Evolutionary conservation across 2,888 invertebrate species (phyloP).

Genomic region (Meteorus cinctellus): DNA sequence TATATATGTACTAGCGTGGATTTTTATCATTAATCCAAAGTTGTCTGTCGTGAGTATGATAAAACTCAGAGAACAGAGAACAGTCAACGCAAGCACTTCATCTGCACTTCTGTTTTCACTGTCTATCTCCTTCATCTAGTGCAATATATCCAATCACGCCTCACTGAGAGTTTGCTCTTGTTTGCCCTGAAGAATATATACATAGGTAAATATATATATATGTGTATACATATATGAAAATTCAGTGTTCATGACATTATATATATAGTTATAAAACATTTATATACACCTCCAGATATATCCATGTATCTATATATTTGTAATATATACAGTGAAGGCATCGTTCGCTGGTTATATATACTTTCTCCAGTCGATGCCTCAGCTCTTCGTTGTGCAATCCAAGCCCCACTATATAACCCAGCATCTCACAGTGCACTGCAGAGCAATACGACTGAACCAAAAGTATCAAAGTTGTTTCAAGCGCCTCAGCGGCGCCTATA

Average conservation of each 20-base stretch:
- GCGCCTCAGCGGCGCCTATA: constrained; percentile 16
- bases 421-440: constrained; percentile 1
- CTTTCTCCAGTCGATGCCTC: constrained; percentile 13
- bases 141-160: constrained; percentile 11
- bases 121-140: background rate
- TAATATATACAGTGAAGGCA: background rate
- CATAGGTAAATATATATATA: background rate
- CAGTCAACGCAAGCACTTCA: constrained; percentile 2
- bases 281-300: background rate
- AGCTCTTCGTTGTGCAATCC: constrained; percentile 20
- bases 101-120: background rate
- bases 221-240: background rate
- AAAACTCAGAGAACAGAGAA: constrained; percentile 6
- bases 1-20: too few species aligned
- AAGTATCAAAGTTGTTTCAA: constrained; percentile 10
- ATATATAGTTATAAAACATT: background rate
- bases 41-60: background rate
- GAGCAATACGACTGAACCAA: background rate
- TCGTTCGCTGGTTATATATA: constrained; percentile 1
- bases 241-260: background rate
- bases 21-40: constrained; percentile 4
- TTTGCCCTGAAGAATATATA: constrained; percentile 1
- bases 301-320: background rate
- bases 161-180: constrained; percentile 2
- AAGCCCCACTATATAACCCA: background rate